Base-by-base conservation (phyloP, 2,888 invertebrate species). In the Dyspetes luteomarginatus region DNA sequence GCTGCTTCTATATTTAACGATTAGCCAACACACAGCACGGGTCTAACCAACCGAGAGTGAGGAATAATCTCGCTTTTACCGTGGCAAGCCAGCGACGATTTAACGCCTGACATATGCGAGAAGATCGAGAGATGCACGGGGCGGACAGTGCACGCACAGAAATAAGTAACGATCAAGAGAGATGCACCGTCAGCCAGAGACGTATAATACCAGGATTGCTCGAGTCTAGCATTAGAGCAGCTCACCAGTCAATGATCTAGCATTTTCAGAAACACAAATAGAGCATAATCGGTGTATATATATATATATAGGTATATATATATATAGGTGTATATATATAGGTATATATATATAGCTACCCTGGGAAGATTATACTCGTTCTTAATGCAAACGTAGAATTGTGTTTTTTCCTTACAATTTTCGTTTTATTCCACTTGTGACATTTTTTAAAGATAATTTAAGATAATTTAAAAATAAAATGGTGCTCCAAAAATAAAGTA, bases 1-100 rank as follows among this genome's bases (percentile, higher is more conserved):
- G 56, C 43, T 48, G 45, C 56, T 76, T 85, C 84, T 88, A 88
- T 86, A 85, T 87, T 87, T 87, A 87, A 85, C 84, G 87, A 85
- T 87, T 87, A 86, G 82, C 82, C 84, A 86, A 85, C 82, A 56
- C 50, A 43, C 64, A 58, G 48, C 45, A 74, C 56, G 60, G 28
- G 26, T 56, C 28, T 55, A 52, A 30, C 24, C 17, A 19, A 22
- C 43, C 26, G 73, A 55, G 64, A 72, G 56, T 45, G 12, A 60
- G 22, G 64, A 56, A 36, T 65, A 60, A 78, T 79, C 69, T 69
- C 48, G 41, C 64, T 79, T 64, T 48, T 65, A 50, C 56, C 68
- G 62, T 48, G 56, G 48, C 71, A 28, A 55, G 1, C 58, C 60
- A 72, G 48, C 62, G 62, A 67, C 64, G 80, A 74, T 82, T 77